Evolutionary conservation across 2,113 vertebrate species (phyloP).

Genomic region (Halcyon senegalensis): DNA sequence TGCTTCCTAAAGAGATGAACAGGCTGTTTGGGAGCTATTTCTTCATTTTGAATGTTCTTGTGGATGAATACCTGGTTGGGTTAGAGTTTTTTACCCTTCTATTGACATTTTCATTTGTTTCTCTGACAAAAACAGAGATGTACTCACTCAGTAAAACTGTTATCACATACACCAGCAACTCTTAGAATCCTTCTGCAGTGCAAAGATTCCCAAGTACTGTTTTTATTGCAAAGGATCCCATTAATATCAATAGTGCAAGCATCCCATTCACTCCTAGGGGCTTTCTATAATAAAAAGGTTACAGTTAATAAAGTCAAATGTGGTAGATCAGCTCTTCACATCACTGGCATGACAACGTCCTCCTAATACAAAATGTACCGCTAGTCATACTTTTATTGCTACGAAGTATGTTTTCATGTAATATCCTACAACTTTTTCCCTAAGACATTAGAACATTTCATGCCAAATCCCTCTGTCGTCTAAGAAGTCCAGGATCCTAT

Average conservation of each 20-base stretch:
- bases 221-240: constrained; percentile 13
- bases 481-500: neutral
- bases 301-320: neutral
- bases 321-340: neutral
- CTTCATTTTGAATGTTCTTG: neutral
- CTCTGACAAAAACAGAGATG: neutral
- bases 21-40: neutral
- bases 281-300: constrained; percentile 19
- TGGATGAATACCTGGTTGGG: neutral
- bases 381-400: neutral
- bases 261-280: neutral
- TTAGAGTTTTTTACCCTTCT: neutral
- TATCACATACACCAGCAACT: neutral
- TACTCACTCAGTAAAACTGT: neutral
- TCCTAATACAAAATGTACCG: neutral
- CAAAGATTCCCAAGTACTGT: neutral
- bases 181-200: neutral
- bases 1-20: neutral
- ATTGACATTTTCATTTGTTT: constrained; percentile 37
- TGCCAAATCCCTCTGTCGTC: neutral
- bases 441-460: neutral
- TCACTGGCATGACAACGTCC: neutral
- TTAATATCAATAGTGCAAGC: constrained; percentile 8
- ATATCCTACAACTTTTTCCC: neutral
- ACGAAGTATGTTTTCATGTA: neutral